A percentile compares a stretch with the other conserved stretches of the same genome.
These are phyloP conservation scores for Serrognathus titanus DNA, from an alignment of 2,888 invertebrate species.

Conservation along the genomic window DNA sequence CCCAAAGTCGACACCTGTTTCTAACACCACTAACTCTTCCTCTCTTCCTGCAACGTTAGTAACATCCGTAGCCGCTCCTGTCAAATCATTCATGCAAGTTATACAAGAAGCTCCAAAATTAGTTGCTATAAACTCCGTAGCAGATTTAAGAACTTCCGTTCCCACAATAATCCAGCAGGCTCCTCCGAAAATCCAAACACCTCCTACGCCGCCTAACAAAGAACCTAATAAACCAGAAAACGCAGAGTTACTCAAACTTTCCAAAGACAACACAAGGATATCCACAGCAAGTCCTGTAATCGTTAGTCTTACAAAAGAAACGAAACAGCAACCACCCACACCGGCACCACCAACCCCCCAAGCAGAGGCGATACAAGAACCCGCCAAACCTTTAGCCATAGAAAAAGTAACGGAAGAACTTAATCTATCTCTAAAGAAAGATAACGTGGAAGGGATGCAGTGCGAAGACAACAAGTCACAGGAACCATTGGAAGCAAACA, in stretches of 20 bases:
- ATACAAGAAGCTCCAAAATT: slow-evolving; percentile 38
- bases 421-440: slow-evolving; percentile 38
- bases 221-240: slow-evolving; percentile 3
- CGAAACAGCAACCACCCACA: neutral
- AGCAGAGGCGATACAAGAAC: slow-evolving; percentile 7
- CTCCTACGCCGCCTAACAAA: neutral
- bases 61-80: slow-evolving; percentile 19
- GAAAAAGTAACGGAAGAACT: slow-evolving; percentile 42
- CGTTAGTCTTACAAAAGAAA: slow-evolving; percentile 27
- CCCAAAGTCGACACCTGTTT: slow-evolving; percentile 10
- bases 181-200: slow-evolving; percentile 1
- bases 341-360: neutral
- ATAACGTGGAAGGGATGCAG: slow-evolving; percentile 11
- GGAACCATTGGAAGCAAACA: slow-evolving; percentile 26
- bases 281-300: slow-evolving; percentile 53
- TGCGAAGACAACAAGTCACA: slow-evolving; percentile 30
- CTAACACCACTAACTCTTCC: slow-evolving; percentile 2
- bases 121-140: slow-evolving; percentile 17
- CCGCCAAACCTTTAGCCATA: slow-evolving; percentile 30
- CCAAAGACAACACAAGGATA: slow-evolving; percentile 3
- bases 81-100: slow-evolving; percentile 37
- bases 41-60: slow-evolving; percentile 4
- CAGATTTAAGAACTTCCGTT: slow-evolving; percentile 13
- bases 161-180: slow-evolving; percentile 19
- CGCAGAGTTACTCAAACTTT: no score